Evolutionary conservation across 2,113 vertebrate genomes (phyloP).

Genomic region (Excalfactoria chinensis): DNA sequence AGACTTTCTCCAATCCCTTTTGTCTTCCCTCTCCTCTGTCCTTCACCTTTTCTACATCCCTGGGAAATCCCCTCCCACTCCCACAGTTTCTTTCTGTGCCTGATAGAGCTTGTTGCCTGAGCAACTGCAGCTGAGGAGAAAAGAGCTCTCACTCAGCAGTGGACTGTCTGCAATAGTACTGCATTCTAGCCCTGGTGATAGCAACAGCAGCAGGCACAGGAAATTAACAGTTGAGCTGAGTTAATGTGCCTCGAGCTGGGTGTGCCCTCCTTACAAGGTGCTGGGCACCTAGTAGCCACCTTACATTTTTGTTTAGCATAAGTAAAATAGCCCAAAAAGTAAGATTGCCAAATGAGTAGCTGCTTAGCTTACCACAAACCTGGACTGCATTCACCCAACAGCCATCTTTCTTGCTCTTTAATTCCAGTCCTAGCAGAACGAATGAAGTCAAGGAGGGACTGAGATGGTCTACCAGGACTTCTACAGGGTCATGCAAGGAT

Average conservation of each 20-base stretch:
- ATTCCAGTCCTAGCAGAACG: not conserved
- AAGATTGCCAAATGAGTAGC: not conserved
- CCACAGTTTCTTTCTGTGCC: not conserved
- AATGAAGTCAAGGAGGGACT: not conserved
- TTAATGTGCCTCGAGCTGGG: too few relatives aligned
- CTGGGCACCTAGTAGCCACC: not conserved
- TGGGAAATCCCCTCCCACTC: slow-evolving; percentile 22
- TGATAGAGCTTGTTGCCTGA: slow-evolving; percentile 16
- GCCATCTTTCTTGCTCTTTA: not conserved
- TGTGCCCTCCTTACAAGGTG: not conserved
- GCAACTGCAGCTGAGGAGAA: slow-evolving; percentile 14
- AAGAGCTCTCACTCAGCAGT: not conserved
- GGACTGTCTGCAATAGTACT: not conserved
- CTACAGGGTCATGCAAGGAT: too few relatives aligned
- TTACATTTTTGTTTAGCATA: not conserved
- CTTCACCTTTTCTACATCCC: not conserved
- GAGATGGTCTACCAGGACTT: too few relatives aligned
- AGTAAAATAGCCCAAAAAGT: not conserved
- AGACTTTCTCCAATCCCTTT: not conserved
- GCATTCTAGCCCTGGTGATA: rapidly evolving
- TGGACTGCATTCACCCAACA: not conserved
- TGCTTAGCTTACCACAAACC: not conserved
- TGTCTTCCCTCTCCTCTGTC: not conserved
- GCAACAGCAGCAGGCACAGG: rapidly evolving
- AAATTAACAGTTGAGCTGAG: not conserved